These are phyloP conservation scores for Eufriesea mexicana DNA, from an alignment of 1,140 invertebrate species.

Conservation along the genomic window DNA sequence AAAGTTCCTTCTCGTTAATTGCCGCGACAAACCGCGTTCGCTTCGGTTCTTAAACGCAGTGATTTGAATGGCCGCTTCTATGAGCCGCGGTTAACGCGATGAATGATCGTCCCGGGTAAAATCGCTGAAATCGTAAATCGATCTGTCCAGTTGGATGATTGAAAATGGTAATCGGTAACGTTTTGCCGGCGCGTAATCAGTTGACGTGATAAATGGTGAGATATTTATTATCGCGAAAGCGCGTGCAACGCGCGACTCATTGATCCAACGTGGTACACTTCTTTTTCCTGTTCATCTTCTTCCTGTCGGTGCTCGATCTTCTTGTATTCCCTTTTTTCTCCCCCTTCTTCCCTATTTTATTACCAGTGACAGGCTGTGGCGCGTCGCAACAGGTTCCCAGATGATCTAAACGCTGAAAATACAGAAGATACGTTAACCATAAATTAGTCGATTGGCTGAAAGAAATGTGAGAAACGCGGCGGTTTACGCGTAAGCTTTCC, in stretches of 20 bases:
- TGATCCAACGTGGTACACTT: conserved; percentile 25
- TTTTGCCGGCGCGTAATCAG: neutral
- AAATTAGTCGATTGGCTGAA: conserved; percentile 43
- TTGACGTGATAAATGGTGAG: conserved; percentile 34
- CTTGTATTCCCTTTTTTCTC: neutral
- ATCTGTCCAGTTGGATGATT: conserved; percentile 8
- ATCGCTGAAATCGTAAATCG: conserved; percentile 19
- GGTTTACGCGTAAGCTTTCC: conserved; percentile 33
- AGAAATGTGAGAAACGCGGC: conserved; percentile 45
- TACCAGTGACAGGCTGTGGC: neutral
- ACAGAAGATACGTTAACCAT: conserved; percentile 2
- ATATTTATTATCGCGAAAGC: conserved; percentile 21
- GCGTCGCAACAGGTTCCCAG: conserved; percentile 34
- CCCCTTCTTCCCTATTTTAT: neutral
- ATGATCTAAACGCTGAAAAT: conserved; percentile 21
- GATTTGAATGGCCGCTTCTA: neutral
- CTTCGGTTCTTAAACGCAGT: neutral
- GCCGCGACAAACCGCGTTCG: conserved; percentile 35
- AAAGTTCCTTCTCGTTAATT: conserved; percentile 50
- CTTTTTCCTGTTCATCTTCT: neutral
- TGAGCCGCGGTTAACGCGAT: neutral
- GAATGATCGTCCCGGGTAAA: neutral
- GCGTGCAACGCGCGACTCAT: neutral
- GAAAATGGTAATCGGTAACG: conserved; percentile 23
- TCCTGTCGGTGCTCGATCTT: neutral